phyloP scores from a whole-genome alignment of 2,888 invertebrate species.

The Vannuccia rotundouncinata region DNA sequence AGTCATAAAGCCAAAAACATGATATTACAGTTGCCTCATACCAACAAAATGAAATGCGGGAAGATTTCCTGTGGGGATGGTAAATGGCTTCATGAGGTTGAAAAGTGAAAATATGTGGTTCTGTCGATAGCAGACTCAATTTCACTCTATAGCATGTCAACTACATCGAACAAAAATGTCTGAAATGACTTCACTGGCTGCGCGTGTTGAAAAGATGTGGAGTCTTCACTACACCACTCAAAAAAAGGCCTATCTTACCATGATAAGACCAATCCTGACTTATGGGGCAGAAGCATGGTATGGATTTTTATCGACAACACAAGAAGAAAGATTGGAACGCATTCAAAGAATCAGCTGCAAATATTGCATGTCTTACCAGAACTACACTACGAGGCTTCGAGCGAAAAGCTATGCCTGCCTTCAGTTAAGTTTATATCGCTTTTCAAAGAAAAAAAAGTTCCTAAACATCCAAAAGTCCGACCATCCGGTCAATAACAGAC shows the following conservation, averaged over 20 bases:
- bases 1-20: slow-evolving; percentile 21
- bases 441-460: slow-evolving; percentile 7
- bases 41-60: slow-evolving; percentile 12
- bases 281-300: slow-evolving; percentile 15
- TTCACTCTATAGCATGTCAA: neutral
- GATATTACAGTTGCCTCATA: slow-evolving; percentile 24
- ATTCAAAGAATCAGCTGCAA: slow-evolving; percentile 1
- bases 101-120: neutral
- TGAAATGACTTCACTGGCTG: slow-evolving; percentile 20
- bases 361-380: neutral
- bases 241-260: neutral
- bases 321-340: slow-evolving; percentile 16
- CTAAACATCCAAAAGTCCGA: neutral
- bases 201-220: slow-evolving; percentile 8
- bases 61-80: slow-evolving; percentile 24
- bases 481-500: slow-evolving; percentile 9
- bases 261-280: slow-evolving; percentile 18
- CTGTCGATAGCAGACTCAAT: neutral
- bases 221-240: slow-evolving; percentile 1
- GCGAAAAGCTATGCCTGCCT: neutral
- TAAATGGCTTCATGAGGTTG: slow-evolving; percentile 23
- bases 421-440: neutral
- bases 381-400: neutral
- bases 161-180: slow-evolving; percentile 2
- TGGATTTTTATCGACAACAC: slow-evolving; percentile 7